phyloP scores from a whole-genome alignment of 2,888 invertebrate species.

The Zygothrica quintamaculata region DNA sequence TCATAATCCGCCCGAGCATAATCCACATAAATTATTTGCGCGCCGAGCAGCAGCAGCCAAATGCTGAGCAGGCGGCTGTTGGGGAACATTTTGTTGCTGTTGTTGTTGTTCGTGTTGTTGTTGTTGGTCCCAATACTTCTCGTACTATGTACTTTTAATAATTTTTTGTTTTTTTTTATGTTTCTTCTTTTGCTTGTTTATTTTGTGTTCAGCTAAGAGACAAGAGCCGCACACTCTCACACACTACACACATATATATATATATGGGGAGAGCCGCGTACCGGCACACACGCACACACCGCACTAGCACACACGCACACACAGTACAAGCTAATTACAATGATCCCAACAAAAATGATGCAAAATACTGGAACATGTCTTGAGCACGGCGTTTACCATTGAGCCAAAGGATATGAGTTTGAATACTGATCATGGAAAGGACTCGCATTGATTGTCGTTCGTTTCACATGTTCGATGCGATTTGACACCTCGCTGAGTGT shows the following conservation, averaged over 20 bases:
- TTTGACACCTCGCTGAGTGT: constrained; percentile 1
- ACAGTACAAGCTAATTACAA: constrained; percentile 15
- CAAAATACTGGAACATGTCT: constrained; percentile 22
- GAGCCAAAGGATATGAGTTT: constrained; percentile 29
- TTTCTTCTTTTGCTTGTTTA: too few relatives aligned
- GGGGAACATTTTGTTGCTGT: constrained; percentile 36
- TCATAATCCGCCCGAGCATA: constrained; percentile 86
- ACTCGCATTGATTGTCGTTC: constrained; percentile 7
- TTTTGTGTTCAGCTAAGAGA: constrained; percentile 1
- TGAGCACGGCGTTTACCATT: constrained; percentile 47
- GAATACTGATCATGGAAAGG: constrained; percentile 34
- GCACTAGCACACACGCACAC: constrained; percentile 4
- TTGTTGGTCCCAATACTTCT: constrained; percentile 8
- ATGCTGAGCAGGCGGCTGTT: constrained; percentile 45
- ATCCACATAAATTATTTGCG: constrained; percentile 83
- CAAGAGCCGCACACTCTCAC: constrained; percentile 10
- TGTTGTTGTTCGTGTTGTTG: too few relatives aligned
- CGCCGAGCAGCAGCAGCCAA: constrained; percentile 61
- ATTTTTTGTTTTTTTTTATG: too few relatives aligned
- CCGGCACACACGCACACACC: constrained; percentile 4
- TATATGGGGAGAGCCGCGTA: too few relatives aligned
- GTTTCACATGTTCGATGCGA: constrained; percentile 50
- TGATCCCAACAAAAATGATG: constrained; percentile 37
- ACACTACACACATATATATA: too few relatives aligned
- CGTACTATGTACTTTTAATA: too few relatives aligned